Percentiles rank a stretch among this genome's conserved stretches.
Evolutionary conservation across 2,797 vertebrate species (phyloP).

Genomic region (Morelia viridis): DNA sequence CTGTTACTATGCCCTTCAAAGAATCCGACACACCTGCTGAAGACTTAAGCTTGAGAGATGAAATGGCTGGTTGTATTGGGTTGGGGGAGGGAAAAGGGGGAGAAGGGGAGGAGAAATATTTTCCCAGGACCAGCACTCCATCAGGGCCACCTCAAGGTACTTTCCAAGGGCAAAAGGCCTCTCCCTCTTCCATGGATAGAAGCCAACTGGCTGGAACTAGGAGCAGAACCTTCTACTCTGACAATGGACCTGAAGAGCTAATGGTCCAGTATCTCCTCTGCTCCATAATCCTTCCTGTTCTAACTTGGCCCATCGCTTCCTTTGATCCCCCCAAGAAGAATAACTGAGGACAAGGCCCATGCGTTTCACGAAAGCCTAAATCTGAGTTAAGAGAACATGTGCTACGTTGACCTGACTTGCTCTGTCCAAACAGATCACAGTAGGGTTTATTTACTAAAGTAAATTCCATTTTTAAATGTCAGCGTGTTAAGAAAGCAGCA

Average conservation of each 20-base stretch:
- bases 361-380: neutral
- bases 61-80: neutral
- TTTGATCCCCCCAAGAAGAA: neutral
- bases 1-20: neutral
- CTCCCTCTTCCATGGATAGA: neutral
- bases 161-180: neutral
- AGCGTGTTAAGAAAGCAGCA: neutral
- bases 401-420: neutral
- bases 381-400: neutral
- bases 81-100: neutral
- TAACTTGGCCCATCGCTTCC: neutral
- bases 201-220: neutral
- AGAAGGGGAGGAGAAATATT: neutral
- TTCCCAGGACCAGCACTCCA: neutral
- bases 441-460: neutral
- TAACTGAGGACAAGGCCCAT: neutral
- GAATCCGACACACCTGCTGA: neutral
- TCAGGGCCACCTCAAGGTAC: neutral
- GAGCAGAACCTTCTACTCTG: neutral
- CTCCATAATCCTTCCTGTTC: neutral
- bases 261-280: neutral
- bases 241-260: neutral
- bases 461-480: neutral
- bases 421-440: neutral
- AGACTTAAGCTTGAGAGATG: neutral